Conservation (phyloP, 2,113 vertebrate species). For the Brachypteracias leptosomus region DNA sequence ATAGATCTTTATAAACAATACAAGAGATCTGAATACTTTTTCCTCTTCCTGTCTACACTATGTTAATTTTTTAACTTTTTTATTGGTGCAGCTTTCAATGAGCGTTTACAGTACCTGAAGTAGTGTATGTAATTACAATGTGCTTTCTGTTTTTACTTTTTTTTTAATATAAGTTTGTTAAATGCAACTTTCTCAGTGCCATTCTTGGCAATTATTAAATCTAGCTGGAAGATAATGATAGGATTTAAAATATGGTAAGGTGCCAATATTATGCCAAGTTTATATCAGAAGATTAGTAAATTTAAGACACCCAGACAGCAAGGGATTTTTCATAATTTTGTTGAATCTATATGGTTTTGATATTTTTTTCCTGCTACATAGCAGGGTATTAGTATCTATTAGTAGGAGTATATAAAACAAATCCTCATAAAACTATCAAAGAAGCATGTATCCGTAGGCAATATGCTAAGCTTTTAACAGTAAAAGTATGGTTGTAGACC, state of each 20-base stretch:
- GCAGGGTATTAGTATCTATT: conserved; percentile 17
- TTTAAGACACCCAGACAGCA: background rate
- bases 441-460: background rate
- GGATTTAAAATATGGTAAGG: conserved; percentile 11
- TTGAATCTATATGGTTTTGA: background rate
- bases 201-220: conserved; percentile 22
- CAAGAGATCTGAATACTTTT: conserved; percentile 69
- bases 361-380: background rate
- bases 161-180: background rate
- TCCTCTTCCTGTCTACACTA: conserved; percentile 72
- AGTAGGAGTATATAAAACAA: background rate
- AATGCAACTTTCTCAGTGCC: conserved; percentile 16
- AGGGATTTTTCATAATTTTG: background rate
- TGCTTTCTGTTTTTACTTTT: conserved; percentile 32
- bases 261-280: conserved; percentile 3
- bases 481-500: background rate
- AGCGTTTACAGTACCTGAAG: conserved; percentile 68
- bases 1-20: conserved; percentile 85
- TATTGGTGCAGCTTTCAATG: conserved; percentile 63
- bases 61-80: conserved; percentile 71
- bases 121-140: conserved; percentile 40
- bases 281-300: background rate
- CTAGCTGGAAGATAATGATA: background rate
- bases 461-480: conserved; percentile 1
- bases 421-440: conserved; percentile 19